Evolutionary conservation across 2,797 vertebrate genomes (phyloP).

Genomic region (Etheostoma nigrum): DNA sequence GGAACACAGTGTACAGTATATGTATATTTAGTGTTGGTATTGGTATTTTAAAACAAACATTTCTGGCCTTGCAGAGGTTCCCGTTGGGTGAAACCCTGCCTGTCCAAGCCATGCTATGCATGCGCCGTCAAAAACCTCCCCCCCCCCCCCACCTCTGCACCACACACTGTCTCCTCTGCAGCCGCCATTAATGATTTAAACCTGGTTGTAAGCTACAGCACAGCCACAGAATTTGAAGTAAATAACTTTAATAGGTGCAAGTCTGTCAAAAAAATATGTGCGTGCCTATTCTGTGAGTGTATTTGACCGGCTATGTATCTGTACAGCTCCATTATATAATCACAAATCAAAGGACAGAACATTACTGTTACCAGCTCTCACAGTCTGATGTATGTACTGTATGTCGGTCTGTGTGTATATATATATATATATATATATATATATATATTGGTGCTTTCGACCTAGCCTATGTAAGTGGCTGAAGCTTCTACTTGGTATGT

Average conservation of each 20-base stretch:
- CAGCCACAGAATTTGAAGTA: not conserved
- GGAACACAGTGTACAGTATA: no score
- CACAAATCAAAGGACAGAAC: slow-evolving; percentile 21
- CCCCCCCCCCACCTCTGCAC: not conserved
- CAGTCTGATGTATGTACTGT: not conserved
- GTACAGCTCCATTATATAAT: not conserved
- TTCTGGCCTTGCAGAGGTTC: no score
- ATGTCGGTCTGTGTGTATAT: not conserved
- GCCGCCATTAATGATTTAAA: slow-evolving; percentile 39
- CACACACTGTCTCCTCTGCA: slow-evolving; percentile 1
- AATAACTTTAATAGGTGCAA: not conserved
- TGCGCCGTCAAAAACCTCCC: not conserved
- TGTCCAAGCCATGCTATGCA: not conserved
- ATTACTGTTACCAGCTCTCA: not conserved
- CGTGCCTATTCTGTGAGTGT: not conserved
- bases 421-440: no score
- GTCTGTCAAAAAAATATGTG: not conserved
- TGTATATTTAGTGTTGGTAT: no score
- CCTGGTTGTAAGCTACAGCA: not conserved
- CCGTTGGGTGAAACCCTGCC: no score
- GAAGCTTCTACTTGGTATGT: no score
- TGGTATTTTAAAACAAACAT: no score
- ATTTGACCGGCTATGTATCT: slow-evolving; percentile 4
- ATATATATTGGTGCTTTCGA: not conserved
- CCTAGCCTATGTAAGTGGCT: no score